phyloP scores from a whole-genome alignment of 1,140 invertebrate genomes.

The Pseudobourletiella spinata region DNA sequence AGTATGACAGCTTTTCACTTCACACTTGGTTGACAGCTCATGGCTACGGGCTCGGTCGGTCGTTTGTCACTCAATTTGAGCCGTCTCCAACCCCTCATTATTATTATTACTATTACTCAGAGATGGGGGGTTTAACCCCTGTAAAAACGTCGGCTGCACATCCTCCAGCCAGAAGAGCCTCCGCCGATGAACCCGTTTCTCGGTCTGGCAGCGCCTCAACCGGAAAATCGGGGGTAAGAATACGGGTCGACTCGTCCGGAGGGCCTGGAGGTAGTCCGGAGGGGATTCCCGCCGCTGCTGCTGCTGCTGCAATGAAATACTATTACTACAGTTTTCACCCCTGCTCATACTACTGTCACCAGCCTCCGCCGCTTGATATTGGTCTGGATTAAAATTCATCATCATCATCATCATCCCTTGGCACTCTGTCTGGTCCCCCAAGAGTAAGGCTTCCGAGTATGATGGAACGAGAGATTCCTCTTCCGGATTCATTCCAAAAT shows the following conservation, averaged over 20 bases:
- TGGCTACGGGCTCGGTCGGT: no score
- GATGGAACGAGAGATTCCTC: slow-evolving; percentile 21
- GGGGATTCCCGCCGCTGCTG: slow-evolving; percentile 45
- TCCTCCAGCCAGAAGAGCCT: neutral
- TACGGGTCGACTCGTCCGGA: slow-evolving; percentile 36
- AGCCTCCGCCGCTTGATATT: no score
- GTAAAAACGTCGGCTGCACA: neutral
- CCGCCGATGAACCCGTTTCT: slow-evolving; percentile 3
- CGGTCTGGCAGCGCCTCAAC: slow-evolving; percentile 38
- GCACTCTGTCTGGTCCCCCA: no score
- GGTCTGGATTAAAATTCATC: no score
- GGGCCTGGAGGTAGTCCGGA: slow-evolving; percentile 46
- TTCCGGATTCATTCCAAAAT: neutral
- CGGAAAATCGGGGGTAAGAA: slow-evolving; percentile 30
- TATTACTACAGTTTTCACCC: no score
- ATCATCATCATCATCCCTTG: no score
- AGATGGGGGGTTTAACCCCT: neutral
- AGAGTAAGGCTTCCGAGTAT: slow-evolving; percentile 56
- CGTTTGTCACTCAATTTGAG: no score
- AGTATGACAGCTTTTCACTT: no score
- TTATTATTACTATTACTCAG: neutral
- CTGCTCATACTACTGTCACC: no score
- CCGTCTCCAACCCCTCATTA: no score
- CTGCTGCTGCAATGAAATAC: slow-evolving; percentile 41
- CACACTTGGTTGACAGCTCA: no score